Percentiles rank a stretch among this genome's conserved stretches.
These are phyloP conservation scores for Sycophaga agraensis DNA, from an alignment of 1,140 invertebrate genomes.

Conservation along the genomic window DNA sequence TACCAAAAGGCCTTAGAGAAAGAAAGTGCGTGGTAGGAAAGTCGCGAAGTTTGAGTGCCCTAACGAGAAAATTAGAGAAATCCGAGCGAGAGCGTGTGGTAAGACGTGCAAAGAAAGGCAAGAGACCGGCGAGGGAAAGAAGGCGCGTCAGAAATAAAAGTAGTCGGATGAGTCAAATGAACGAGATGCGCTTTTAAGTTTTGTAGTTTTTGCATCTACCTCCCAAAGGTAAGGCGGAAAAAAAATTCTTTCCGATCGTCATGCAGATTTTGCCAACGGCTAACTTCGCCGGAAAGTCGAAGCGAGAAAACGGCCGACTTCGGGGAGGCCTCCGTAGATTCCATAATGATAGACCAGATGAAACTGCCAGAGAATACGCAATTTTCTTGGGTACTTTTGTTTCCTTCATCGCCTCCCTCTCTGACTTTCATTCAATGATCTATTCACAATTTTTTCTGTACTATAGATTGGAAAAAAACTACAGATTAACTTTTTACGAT, in stretches of 20 bases:
- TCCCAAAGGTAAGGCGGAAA: not conserved
- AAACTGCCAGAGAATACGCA: not conserved
- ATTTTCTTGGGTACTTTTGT: not conserved
- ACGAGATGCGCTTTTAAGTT: not conserved
- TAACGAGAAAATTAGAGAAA: conserved; percentile 11
- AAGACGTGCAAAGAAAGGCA: not conserved
- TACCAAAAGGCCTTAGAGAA: not conserved
- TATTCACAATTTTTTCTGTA: too few relatives aligned
- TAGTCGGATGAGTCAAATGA: not conserved
- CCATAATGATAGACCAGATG: not conserved
- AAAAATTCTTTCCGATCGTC: not conserved
- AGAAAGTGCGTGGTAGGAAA: not conserved
- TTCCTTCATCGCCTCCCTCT: not conserved
- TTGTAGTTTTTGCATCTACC: not conserved
- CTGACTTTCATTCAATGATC: too few relatives aligned
- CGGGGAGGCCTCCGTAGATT: not conserved
- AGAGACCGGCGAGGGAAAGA: not conserved
- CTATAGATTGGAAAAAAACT: too few relatives aligned
- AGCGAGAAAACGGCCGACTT: too few relatives aligned
- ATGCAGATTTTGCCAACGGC: conserved; percentile 2
- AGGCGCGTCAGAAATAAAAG: not conserved
- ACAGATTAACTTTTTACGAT: too few relatives aligned
- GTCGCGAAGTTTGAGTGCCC: not conserved
- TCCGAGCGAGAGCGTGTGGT: not conserved
- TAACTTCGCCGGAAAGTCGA: not conserved